Percentiles rank a stretch among this genome's conserved stretches.
Evolutionary conservation across 2,113 vertebrate genomes (phyloP).

Genomic region (Ardeotis arabs): DNA sequence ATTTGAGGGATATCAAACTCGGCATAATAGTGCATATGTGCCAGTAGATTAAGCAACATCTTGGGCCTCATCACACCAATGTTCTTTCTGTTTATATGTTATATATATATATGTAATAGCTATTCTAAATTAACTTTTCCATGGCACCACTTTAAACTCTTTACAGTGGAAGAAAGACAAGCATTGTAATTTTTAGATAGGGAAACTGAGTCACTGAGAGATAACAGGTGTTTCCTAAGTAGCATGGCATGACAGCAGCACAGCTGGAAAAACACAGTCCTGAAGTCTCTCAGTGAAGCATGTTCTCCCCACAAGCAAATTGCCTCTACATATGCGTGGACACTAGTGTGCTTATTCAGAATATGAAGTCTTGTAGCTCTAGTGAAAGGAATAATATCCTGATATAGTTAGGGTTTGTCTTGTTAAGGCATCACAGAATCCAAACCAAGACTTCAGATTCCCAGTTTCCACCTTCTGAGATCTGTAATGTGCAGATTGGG

Average conservation of each 20-base stretch:
- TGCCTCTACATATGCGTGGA: background rate
- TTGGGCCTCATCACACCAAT: rapidly evolving
- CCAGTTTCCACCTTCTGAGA: conserved; percentile 3
- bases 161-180: background rate
- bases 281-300: background rate
- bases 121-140: background rate
- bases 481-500: background rate
- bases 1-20: background rate
- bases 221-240: background rate
- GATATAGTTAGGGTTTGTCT: background rate
- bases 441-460: background rate
- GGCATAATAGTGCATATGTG: background rate
- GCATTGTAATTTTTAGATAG: background rate
- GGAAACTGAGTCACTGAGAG: background rate
- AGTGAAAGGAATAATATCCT: background rate
- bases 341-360: background rate
- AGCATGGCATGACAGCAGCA: background rate
- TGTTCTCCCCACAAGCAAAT: background rate
- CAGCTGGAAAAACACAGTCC: background rate
- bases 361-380: background rate
- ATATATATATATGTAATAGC: background rate
- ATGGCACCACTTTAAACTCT: background rate
- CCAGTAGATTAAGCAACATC: background rate
- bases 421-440: background rate
- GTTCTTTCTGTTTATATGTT: background rate